Evolutionary conservation across 2,113 vertebrate species (phyloP).

Genomic region (Columba livia): DNA sequence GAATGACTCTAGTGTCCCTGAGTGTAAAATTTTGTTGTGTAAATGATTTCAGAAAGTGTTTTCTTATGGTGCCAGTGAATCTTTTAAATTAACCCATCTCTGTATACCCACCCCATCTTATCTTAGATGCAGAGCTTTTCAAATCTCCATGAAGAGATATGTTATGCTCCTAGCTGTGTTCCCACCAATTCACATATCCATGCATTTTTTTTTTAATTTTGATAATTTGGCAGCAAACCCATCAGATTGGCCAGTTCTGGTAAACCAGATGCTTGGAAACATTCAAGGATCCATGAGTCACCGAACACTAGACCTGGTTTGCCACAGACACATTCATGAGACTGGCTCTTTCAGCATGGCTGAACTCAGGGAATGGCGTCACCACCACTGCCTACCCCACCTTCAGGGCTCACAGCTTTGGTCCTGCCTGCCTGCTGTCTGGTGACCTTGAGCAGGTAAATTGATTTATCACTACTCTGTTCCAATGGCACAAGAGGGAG

Average conservation of each 20-base stretch:
- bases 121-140: neutral
- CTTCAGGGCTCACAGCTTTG: neutral
- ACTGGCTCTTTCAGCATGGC: neutral
- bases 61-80: neutral
- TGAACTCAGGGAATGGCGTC: rapidly evolving
- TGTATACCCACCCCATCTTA: neutral
- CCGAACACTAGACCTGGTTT: neutral
- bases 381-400: rapidly evolving
- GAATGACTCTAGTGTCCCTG: neutral
- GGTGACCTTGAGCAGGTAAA: neutral
- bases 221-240: neutral
- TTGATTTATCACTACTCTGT: neutral
- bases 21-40: neutral
- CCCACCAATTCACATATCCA: neutral
- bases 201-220: neutral
- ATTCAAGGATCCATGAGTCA: neutral
- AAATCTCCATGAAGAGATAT: neutral
- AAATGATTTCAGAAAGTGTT: neutral
- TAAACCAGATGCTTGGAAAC: neutral
- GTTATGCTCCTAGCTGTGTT: neutral
- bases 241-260: neutral
- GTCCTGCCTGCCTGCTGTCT: neutral
- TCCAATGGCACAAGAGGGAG: neutral
- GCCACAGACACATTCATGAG: neutral
- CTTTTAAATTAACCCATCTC: neutral